Conservation (phyloP, 2,113 vertebrate species). For the Nicator chloris region DNA sequence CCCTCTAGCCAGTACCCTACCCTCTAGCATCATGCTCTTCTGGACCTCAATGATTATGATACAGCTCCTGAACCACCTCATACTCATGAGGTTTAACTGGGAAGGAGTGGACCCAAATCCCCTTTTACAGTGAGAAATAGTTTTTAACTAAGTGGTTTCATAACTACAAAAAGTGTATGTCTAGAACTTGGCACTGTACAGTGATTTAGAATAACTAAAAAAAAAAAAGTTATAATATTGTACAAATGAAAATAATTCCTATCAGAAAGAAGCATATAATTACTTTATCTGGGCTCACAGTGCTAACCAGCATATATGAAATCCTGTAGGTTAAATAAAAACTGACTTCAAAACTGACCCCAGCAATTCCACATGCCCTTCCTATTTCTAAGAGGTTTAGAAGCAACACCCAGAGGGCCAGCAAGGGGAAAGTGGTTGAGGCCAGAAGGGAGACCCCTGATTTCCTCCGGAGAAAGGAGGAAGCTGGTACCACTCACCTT, state of each 20-base stretch:
- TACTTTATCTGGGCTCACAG: neutral
- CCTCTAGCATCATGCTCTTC: neutral
- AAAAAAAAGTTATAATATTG: neutral
- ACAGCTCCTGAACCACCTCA: neutral
- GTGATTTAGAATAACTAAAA: neutral
- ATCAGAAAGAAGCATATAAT: neutral
- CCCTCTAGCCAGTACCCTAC: neutral
- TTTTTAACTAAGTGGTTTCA: neutral
- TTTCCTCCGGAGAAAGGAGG: neutral
- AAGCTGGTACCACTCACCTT: neutral
- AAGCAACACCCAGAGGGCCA: neutral
- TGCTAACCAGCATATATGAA: neutral
- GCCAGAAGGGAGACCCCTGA: neutral
- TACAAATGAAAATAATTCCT: accelerated
- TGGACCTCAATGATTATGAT: neutral
- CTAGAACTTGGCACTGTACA: neutral
- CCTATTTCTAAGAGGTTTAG: neutral
- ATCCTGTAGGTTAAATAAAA: neutral
- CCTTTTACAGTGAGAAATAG: neutral
- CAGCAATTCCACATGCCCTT: neutral
- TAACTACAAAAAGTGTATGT: neutral
- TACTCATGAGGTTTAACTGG: neutral
- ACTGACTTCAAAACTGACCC: neutral
- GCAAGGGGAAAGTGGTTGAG: neutral
- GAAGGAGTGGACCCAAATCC: neutral